A percentile compares a stretch with the other conserved stretches of the same genome.
These are phyloP conservation scores for Hybognathus amarus DNA, from an alignment of 2,797 vertebrate species.

Conservation along the genomic window DNA sequence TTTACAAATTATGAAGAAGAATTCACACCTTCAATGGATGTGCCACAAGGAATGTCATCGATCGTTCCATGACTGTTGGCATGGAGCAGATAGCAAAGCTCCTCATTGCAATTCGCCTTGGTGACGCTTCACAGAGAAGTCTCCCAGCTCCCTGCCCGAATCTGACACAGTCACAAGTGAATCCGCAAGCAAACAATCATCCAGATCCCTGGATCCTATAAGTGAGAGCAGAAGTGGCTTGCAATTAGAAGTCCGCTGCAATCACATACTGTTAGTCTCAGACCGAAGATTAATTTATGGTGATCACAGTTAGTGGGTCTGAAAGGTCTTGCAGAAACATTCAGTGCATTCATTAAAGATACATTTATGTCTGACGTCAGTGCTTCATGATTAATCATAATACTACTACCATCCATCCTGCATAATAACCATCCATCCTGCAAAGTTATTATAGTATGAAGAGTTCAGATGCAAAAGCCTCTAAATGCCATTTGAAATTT, in stretches of 20 bases:
- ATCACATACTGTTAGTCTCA: neutral
- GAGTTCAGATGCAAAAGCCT: no score
- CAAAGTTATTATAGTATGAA: no score
- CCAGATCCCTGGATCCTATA: slow-evolving; percentile 79
- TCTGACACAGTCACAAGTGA: slow-evolving; percentile 78
- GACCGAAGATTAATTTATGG: neutral
- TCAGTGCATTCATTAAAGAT: neutral
- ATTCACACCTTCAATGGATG: slow-evolving; percentile 81
- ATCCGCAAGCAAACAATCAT: slow-evolving; percentile 83
- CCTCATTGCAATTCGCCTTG: slow-evolving; percentile 65
- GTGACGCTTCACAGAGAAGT: slow-evolving; percentile 78
- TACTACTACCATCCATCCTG: no score
- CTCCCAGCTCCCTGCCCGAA: slow-evolving; percentile 77
- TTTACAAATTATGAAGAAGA: neutral
- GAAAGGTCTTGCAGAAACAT: neutral
- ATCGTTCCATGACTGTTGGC: slow-evolving; percentile 76
- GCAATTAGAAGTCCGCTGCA: neutral
- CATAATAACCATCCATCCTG: neutral
- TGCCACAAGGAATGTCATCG: slow-evolving; percentile 79
- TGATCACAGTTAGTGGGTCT: neutral
- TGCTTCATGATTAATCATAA: neutral
- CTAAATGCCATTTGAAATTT: no score
- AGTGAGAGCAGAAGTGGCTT: neutral
- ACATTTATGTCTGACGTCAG: neutral
- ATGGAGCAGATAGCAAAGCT: slow-evolving; percentile 79